Evolutionary conservation across 2,888 invertebrate species (phyloP).

Genomic region (Nymphalis urticae): DNA sequence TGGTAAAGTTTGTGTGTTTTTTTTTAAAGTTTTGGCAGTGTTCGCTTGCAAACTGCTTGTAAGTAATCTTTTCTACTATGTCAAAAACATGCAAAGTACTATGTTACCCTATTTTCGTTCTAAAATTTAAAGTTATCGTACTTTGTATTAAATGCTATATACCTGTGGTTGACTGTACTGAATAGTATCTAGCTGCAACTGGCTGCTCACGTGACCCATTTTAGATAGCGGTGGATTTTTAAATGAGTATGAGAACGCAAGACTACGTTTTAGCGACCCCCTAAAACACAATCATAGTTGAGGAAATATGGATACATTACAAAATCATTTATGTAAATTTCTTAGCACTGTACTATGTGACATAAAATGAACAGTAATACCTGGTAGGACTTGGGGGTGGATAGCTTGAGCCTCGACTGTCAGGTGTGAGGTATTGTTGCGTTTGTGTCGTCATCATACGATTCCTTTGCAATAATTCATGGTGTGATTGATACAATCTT

Average conservation of each 20-base stretch:
- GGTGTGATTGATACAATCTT: constrained; percentile 63
- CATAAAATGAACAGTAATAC: constrained; percentile 46
- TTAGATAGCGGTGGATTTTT: constrained; percentile 91
- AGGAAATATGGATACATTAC: background rate
- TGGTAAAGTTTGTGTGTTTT: too few species aligned
- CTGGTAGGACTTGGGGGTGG: constrained; percentile 89
- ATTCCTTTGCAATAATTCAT: constrained; percentile 67
- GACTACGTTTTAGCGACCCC: constrained; percentile 84
- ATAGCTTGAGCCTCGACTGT: constrained; percentile 88
- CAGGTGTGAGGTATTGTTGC: constrained; percentile 66
- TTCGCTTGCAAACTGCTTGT: too few species aligned
- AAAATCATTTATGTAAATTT: background rate
- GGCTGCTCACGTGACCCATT: constrained; percentile 85
- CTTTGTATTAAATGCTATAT: too few species aligned
- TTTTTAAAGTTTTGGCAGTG: too few species aligned
- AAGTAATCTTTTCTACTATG: too few species aligned
- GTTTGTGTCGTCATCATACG: constrained; percentile 50
- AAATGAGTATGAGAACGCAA: constrained; percentile 87
- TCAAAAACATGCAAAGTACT: too few species aligned
- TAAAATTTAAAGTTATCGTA: too few species aligned
- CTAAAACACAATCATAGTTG: constrained; percentile 54
- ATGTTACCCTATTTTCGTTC: too few species aligned
- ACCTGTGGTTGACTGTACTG: constrained; percentile 30
- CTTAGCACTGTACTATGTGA: too few species aligned
- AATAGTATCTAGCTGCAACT: constrained; percentile 50